Evolutionary conservation across 2,888 invertebrate species (phyloP).

Genomic region (Lycophotia porphyrea): DNA sequence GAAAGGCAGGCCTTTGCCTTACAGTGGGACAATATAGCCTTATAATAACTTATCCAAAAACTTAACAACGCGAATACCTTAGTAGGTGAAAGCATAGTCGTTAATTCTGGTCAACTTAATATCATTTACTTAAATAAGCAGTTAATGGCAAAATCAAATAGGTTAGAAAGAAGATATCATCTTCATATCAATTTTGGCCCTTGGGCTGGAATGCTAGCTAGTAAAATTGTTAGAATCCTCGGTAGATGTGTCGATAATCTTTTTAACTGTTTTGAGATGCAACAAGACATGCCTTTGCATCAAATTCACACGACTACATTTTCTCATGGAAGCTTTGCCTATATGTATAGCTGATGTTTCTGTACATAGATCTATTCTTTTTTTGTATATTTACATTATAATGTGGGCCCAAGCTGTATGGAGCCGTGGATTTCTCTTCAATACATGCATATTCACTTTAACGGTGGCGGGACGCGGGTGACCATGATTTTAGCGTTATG

Average conservation of each 20-base stretch:
- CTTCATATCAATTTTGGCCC: background rate
- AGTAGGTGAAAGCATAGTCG: background rate
- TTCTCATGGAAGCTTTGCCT: slow-evolving; percentile 22
- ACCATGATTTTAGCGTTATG: slow-evolving; percentile 39
- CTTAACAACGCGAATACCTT: background rate
- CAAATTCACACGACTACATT: slow-evolving; percentile 28
- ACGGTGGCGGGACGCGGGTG: slow-evolving; percentile 60
- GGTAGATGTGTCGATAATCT: background rate
- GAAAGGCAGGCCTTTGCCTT: no score
- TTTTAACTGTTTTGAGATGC: background rate
- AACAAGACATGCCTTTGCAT: background rate
- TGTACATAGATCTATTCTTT: slow-evolving; percentile 50
- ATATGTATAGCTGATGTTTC: slow-evolving; percentile 11
- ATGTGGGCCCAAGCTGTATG: slow-evolving; percentile 58
- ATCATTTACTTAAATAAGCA: background rate
- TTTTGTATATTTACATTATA: slow-evolving; percentile 51
- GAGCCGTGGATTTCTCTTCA: slow-evolving; percentile 64
- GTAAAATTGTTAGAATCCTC: background rate
- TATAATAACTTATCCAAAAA: background rate
- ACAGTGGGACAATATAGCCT: no score
- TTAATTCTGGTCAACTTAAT: background rate
- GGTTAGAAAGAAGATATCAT: background rate
- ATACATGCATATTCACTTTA: slow-evolving; percentile 65
- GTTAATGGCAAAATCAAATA: background rate
- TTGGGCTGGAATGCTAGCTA: background rate